Evolutionary conservation across 2,888 invertebrate genomes (phyloP), one percentile per base, ranked within the genome.

Genomic region (Dryomyza anilis): DNA sequence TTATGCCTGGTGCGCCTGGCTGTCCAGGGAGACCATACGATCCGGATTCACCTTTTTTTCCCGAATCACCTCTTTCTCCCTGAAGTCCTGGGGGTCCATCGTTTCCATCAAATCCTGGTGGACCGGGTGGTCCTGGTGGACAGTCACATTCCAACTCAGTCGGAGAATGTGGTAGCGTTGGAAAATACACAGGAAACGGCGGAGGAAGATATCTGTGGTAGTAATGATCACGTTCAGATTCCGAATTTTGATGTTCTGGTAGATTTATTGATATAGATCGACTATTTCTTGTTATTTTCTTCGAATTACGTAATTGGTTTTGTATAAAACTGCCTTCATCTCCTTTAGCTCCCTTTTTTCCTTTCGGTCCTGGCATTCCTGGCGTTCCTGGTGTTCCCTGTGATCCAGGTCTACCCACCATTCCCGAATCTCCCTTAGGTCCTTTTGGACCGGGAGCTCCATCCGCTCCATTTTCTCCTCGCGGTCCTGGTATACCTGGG

Each of bases 351-450:
- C n/a, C n/a, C n/a, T n/a, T n/a, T n/a, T n/a, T n/a, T n/a, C n/a
- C n/a, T n/a, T n/a, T n/a, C 1, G 10, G 12, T 19, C 36, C 59
- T 3, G 53, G 59, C 6, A 7, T 12, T 30, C 62, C 65, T n/a
- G 65, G 61, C 16, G 10, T 36, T 16, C 66, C 66, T 1, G 66
- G 66, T 23, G 23, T 23, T 0, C 63, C 66, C 2, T 62, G 57
- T 1, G 16, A 5, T 5, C 66, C 66, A 12, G 53, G 52, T 46
- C 6, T 12, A 46, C n/a, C n/a, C n/a, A n/a, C n/a, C n/a, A n/a
- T n/a, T n/a, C n/a, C n/a, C n/a, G n/a, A n/a, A n/a, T n/a, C n/a
- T n/a, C n/a, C n/a, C n/a, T n/a, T n/a, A n/a, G n/a, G n/a, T n/a
- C n/a, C n/a, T n/a, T n/a, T n/a, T n/a, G n/a, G n/a, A n/a, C n/a